These are phyloP conservation scores for Rotaria socialis DNA, from an alignment of 2,888 invertebrate species.

Conservation along the genomic window DNA sequence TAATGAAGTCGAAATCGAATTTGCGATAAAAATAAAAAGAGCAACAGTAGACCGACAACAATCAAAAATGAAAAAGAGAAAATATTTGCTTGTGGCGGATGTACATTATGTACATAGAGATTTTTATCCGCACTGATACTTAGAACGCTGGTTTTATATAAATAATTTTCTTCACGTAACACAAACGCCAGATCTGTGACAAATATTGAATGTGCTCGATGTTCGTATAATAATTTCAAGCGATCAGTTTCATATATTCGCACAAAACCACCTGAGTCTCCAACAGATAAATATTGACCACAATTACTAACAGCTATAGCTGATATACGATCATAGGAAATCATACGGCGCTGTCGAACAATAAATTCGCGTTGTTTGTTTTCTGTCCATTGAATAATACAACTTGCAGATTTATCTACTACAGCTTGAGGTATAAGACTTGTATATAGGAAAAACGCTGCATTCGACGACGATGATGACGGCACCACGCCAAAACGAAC, in stretches of 20 bases:
- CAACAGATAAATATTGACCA: slow-evolving; percentile 6
- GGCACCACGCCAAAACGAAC: slow-evolving; percentile 13
- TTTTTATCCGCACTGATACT: slow-evolving; percentile 35
- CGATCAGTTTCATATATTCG: slow-evolving; percentile 12
- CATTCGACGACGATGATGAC: background rate
- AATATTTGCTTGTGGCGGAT: background rate
- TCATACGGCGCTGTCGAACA: background rate
- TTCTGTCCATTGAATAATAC: slow-evolving; percentile 27
- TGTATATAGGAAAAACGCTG: background rate
- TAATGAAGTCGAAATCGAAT: background rate
- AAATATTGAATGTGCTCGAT: slow-evolving; percentile 24
- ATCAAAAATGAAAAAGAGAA: slow-evolving; percentile 7
- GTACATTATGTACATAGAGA: slow-evolving; percentile 30
- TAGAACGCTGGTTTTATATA: slow-evolving; percentile 24
- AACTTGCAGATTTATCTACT: slow-evolving; percentile 11
- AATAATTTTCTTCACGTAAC: slow-evolving; percentile 12
- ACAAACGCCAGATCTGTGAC: slow-evolving; percentile 17
- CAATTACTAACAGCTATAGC: background rate
- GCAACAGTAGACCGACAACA: background rate
- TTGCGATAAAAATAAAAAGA: slow-evolving; percentile 21
- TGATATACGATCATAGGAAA: background rate
- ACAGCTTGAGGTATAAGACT: background rate
- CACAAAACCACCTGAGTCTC: slow-evolving; percentile 8
- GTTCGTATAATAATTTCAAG: slow-evolving; percentile 24
- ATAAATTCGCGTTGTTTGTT: background rate